Evolutionary conservation across 1,140 invertebrate species (phyloP).

Genomic region (Pachypeltis micranthus): DNA sequence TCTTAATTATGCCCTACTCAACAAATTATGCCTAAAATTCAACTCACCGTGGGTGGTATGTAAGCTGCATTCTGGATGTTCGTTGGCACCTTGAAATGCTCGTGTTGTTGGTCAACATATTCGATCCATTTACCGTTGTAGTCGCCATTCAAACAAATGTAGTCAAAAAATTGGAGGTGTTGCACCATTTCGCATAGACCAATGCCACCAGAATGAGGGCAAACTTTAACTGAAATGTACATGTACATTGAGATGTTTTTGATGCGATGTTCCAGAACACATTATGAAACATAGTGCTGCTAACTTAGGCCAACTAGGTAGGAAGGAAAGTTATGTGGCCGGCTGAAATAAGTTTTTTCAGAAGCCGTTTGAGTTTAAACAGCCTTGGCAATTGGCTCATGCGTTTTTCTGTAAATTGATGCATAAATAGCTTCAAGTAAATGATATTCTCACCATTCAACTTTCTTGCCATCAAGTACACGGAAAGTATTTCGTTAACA

Average conservation of each 20-base stretch:
- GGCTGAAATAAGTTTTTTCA: too few relatives aligned
- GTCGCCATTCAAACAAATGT: slow-evolving; percentile 54
- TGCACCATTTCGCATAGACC: slow-evolving; percentile 88
- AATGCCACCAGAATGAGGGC: slow-evolving; percentile 85
- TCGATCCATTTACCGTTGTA: slow-evolving; percentile 64
- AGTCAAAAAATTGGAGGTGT: slow-evolving; percentile 84
- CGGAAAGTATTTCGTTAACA: slow-evolving; percentile 74
- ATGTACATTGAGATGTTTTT: too few relatives aligned
- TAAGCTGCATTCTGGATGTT: slow-evolving; percentile 56
- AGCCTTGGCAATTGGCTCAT: too few relatives aligned
- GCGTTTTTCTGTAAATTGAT: too few relatives aligned
- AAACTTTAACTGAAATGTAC: slow-evolving; percentile 65
- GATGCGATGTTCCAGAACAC: too few relatives aligned
- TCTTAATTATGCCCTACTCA: too few relatives aligned
- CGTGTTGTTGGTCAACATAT: slow-evolving; percentile 79
- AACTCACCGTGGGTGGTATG: slow-evolving; percentile 58
- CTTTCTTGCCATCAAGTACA: slow-evolving; percentile 79
- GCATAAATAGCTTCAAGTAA: too few relatives aligned
- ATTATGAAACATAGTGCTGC: too few relatives aligned
- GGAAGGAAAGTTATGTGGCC: too few relatives aligned
- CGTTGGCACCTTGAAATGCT: slow-evolving; percentile 70
- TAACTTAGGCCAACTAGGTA: too few relatives aligned
- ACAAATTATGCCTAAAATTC: too few relatives aligned
- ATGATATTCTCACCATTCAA: slow-evolving; percentile 43
- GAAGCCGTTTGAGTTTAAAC: too few relatives aligned